Conservation (phyloP, 1,140 invertebrate genomes). For the Geopemphigus sp. region DNA sequence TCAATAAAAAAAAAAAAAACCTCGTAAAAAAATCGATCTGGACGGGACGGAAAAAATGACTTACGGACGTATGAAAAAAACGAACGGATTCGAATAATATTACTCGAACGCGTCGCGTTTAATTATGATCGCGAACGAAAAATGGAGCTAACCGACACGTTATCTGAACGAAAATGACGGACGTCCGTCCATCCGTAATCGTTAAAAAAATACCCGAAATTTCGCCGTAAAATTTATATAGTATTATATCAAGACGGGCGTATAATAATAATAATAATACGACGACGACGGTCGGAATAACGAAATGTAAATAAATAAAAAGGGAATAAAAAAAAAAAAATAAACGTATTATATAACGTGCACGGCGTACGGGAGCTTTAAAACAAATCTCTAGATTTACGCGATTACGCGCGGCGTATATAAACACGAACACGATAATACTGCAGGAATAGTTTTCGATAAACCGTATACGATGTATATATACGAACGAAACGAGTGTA, state of each 20-base stretch:
- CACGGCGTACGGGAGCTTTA: no score
- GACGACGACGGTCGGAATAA: not conserved
- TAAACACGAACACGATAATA: no score
- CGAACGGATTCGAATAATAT: not conserved
- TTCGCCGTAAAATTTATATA: not conserved
- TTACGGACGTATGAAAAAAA: not conserved
- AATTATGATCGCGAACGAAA: not conserved
- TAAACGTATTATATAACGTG: no score
- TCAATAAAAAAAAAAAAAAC: no score
- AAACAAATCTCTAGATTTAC: no score
- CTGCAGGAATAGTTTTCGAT: no score
- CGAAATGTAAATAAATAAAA: not conserved
- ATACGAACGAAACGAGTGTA: no score
- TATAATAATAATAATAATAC: not conserved
- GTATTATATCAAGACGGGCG: not conserved
- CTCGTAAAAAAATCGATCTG: not conserved
- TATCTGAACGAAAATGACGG: not conserved
- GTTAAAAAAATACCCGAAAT: not conserved
- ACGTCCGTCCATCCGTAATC: not conserved
- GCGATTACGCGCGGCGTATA: no score
- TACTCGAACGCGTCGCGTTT: not conserved
- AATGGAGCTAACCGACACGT: not conserved
- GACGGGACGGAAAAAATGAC: not conserved
- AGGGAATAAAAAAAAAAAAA: no score
- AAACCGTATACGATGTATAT: no score